phyloP scores from a whole-genome alignment of 2,888 invertebrate genomes.

The Rhamnusium bicolor region DNA sequence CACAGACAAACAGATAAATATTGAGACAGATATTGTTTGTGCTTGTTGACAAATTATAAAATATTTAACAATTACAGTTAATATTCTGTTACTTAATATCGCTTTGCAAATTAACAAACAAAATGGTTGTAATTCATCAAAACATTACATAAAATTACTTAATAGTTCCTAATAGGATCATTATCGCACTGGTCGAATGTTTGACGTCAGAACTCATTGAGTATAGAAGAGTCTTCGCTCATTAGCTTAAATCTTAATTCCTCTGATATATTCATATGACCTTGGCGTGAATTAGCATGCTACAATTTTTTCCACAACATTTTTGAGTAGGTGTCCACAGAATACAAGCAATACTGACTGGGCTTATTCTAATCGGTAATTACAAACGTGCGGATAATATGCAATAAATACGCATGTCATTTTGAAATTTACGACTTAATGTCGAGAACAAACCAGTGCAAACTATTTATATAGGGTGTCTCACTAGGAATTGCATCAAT shows the following conservation, averaged over 20 bases:
- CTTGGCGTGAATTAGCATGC: constrained; percentile 63
- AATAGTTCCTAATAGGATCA: constrained; percentile 40
- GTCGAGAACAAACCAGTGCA: too few species aligned
- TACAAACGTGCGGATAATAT: constrained; percentile 1
- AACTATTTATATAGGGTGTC: too few species aligned
- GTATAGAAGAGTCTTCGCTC: constrained; percentile 46
- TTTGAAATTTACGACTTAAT: too few species aligned
- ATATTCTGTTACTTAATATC: not conserved
- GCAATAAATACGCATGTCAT: not conserved
- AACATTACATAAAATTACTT: constrained; percentile 19
- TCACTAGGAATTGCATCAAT: too few species aligned
- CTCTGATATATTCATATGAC: constrained; percentile 64
- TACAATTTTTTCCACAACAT: constrained; percentile 50
- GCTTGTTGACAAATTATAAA: too few species aligned
- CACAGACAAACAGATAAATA: too few species aligned
- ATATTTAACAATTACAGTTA: too few species aligned
- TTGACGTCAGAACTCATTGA: constrained; percentile 39
- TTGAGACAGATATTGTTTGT: too few species aligned
- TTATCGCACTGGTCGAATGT: constrained; percentile 31
- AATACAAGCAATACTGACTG: not conserved
- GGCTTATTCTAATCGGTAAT: constrained; percentile 8
- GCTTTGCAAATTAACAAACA: constrained; percentile 1
- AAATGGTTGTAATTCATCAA: not conserved
- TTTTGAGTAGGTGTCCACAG: constrained; percentile 24
- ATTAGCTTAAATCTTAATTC: constrained; percentile 62